phyloP scores from a whole-genome alignment of 2,113 vertebrate genomes.

The Manacus vitellinus region DNA sequence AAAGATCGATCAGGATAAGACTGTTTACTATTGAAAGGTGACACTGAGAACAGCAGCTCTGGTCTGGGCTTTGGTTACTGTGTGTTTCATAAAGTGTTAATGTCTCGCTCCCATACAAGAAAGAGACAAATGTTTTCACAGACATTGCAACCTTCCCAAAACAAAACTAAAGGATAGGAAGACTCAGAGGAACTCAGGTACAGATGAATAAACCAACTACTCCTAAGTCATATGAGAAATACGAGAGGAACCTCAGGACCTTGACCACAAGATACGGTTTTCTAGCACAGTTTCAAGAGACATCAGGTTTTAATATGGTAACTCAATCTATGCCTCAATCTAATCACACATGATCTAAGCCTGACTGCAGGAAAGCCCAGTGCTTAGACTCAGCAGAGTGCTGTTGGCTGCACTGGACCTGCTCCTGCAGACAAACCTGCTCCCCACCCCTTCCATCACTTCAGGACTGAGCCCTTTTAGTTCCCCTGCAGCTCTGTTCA shows the following conservation, averaged over 20 bases:
- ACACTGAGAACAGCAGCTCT: background rate
- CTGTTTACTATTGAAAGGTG: background rate
- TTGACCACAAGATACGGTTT: background rate
- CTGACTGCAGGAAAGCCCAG: background rate
- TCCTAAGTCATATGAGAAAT: background rate
- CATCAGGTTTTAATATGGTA: background rate
- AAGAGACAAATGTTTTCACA: background rate
- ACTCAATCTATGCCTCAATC: background rate
- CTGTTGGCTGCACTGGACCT: background rate
- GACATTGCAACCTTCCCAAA: background rate
- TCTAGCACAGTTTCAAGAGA: background rate
- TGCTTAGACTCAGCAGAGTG: background rate
- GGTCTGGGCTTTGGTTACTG: background rate
- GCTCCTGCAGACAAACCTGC: background rate
- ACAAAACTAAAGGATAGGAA: background rate
- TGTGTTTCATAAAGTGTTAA: background rate
- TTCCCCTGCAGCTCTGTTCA: fast-evolving
- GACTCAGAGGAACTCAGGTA: background rate
- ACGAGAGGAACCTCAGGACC: background rate
- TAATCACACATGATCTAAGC: background rate
- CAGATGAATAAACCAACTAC: background rate
- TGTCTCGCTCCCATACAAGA: background rate
- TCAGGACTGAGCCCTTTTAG: fast-evolving
- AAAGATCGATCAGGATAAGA: background rate
- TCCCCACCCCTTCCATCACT: background rate